A percentile compares a stretch with the other conserved stretches of the same genome.
phyloP scores from a whole-genome alignment of 2,797 vertebrate species.

The Peromyscus eremicus region DNA sequence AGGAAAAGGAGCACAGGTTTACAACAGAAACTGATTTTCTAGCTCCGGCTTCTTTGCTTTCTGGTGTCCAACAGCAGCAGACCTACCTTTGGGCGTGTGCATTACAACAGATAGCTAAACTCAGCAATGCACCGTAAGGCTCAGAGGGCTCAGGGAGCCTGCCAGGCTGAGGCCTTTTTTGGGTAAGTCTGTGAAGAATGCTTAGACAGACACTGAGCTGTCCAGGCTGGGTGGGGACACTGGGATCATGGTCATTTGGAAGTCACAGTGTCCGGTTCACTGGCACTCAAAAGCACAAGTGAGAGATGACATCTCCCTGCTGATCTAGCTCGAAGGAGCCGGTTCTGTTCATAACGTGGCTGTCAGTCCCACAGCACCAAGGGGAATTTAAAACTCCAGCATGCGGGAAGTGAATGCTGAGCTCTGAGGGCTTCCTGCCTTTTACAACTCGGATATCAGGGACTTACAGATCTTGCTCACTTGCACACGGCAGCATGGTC shows the following conservation, averaged over 20 bases:
- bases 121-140: rapidly evolving
- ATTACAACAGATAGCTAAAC: background rate
- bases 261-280: background rate
- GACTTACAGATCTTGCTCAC: too few species aligned
- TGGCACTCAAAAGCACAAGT: background rate
- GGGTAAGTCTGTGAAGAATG: background rate
- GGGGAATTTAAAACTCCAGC: background rate
- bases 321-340: background rate
- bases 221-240: rapidly evolving
- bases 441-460: rapidly evolving
- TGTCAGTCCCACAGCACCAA: background rate
- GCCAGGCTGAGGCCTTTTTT: background rate
- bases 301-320: background rate
- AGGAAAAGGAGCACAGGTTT: constrained; percentile 39
- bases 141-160: background rate
- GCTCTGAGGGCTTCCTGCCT: too few species aligned
- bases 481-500: rapidly evolving
- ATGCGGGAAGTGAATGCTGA: background rate
- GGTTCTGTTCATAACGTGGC: too few species aligned
- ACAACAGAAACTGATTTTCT: background rate
- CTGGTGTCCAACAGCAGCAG: background rate
- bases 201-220: background rate
- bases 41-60: background rate
- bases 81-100: background rate
- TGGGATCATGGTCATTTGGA: background rate